phyloP scores from a whole-genome alignment of 2,888 invertebrate genomes.

The Axea sp. region DNA sequence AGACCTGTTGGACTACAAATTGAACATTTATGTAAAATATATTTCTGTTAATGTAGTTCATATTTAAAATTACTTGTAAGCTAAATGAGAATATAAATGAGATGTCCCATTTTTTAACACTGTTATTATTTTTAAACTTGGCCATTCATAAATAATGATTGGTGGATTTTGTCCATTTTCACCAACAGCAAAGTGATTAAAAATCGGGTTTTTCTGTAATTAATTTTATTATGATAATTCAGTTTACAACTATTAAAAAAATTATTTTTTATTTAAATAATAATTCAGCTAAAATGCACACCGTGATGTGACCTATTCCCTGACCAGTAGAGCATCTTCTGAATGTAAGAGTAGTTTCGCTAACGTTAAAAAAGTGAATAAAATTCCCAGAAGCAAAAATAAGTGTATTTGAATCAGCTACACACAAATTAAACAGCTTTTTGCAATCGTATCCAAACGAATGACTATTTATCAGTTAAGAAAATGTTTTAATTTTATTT shows the following conservation, averaged over 20 bases:
- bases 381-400: slow-evolving; percentile 91
- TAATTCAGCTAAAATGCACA: slow-evolving; percentile 81
- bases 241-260: neutral
- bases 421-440: slow-evolving; percentile 88
- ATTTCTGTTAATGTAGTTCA: no score
- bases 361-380: slow-evolving; percentile 87
- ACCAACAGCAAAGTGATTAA: slow-evolving; percentile 88
- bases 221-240: no score
- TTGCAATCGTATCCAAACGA: slow-evolving; percentile 93
- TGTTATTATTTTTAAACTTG: slow-evolving; percentile 86
- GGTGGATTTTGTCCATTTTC: slow-evolving; percentile 88
- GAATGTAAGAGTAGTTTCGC: slow-evolving; percentile 84
- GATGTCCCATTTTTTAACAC: slow-evolving; percentile 89
- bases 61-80: slow-evolving; percentile 82
- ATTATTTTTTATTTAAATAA: neutral
- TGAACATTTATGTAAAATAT: no score
- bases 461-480: slow-evolving; percentile 81
- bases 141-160: slow-evolving; percentile 92
- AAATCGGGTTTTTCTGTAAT: slow-evolving; percentile 83
- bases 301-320: slow-evolving; percentile 89
- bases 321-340: slow-evolving; percentile 88
- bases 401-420: slow-evolving; percentile 86
- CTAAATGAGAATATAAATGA: slow-evolving; percentile 85
- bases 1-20: slow-evolving; percentile 88
- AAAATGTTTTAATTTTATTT: slow-evolving; percentile 11